Percentiles rank a stretch among this genome's conserved stretches.
Evolutionary conservation across 2,888 invertebrate genomes (phyloP).

Genomic region (Ophraella communa): DNA sequence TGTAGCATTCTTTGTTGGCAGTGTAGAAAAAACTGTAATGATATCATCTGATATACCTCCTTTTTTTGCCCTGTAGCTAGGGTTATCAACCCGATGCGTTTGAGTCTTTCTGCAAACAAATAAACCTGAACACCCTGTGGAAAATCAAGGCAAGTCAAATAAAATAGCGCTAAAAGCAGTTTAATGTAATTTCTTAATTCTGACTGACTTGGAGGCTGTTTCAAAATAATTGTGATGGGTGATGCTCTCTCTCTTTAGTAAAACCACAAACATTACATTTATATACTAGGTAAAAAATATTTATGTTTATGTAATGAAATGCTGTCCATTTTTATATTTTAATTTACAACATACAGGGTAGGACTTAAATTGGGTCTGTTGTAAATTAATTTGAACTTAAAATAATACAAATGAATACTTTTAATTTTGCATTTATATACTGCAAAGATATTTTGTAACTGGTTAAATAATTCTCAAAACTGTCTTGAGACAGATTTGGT

Average conservation of each 20-base stretch:
- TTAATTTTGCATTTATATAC: no score
- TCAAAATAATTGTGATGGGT: constrained; percentile 30
- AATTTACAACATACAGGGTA: no score
- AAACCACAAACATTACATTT: neutral
- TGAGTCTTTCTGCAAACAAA: constrained; percentile 52
- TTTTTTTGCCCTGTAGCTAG: constrained; percentile 61
- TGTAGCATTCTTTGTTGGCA: constrained; percentile 18
- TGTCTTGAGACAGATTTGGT: neutral
- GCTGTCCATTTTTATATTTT: no score
- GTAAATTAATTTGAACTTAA: no score
- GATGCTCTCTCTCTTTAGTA: neutral
- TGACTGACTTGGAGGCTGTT: constrained; percentile 42
- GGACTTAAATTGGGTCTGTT: no score
- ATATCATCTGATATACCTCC: constrained; percentile 50
- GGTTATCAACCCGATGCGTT: constrained; percentile 57
- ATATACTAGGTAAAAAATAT: neutral
- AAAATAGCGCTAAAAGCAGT: constrained; percentile 13
- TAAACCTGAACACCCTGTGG: constrained; percentile 57
- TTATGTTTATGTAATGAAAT: no score
- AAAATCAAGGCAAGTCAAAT: constrained; percentile 58
- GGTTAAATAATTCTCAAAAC: no score
- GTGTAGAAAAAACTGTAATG: constrained; percentile 27
- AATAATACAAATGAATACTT: no score
- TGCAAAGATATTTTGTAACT: no score
- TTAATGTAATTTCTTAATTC: constrained; percentile 33